These are phyloP conservation scores for Agapetus fuscipes DNA, from an alignment of 2,888 invertebrate genomes.

Conservation along the genomic window DNA sequence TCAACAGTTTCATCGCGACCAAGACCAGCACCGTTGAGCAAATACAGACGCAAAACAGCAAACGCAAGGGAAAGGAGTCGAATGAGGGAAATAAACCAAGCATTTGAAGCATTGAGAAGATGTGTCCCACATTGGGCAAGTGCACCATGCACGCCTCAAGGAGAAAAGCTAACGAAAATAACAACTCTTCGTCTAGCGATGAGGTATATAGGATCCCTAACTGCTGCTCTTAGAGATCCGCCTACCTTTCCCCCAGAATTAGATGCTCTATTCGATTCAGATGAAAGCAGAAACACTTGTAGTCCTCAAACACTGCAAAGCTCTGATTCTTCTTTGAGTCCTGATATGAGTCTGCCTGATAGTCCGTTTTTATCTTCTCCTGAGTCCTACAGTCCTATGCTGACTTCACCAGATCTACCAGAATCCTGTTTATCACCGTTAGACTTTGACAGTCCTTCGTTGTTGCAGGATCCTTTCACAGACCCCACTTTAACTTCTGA, in stretches of 20 bases:
- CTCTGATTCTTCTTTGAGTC: conserved; percentile 17
- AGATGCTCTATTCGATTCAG: conserved; percentile 16
- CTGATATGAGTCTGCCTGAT: conserved; percentile 18
- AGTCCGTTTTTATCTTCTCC: conserved; percentile 20
- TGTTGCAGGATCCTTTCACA: conserved; percentile 19
- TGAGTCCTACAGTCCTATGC: conserved; percentile 19
- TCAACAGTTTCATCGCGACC: conserved; percentile 39
- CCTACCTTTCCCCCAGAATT: conserved; percentile 21
- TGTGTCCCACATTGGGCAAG: conserved; percentile 60
- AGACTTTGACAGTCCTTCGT: conserved; percentile 19
- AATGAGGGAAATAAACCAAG: conserved; percentile 85
- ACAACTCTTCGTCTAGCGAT: conserved; percentile 79
- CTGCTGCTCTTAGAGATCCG: conserved; percentile 49
- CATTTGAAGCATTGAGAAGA: conserved; percentile 71
- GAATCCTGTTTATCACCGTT: conserved; percentile 18
- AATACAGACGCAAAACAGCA: conserved; percentile 82
- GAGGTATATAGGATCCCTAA: conserved; percentile 73
- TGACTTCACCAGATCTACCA: conserved; percentile 18
- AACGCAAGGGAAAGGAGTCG: conserved; percentile 80
- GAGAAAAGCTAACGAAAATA: conserved; percentile 81
- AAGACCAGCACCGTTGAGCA: conserved; percentile 68
- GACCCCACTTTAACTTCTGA: conserved; percentile 17
- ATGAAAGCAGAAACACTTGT: conserved; percentile 19
- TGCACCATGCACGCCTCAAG: conserved; percentile 25
- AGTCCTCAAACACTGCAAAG: conserved; percentile 16